A percentile compares a stretch with the other conserved stretches of the same genome.
phyloP scores from a whole-genome alignment of 1,140 invertebrate species.

The Drosophila nigromelanica region DNA sequence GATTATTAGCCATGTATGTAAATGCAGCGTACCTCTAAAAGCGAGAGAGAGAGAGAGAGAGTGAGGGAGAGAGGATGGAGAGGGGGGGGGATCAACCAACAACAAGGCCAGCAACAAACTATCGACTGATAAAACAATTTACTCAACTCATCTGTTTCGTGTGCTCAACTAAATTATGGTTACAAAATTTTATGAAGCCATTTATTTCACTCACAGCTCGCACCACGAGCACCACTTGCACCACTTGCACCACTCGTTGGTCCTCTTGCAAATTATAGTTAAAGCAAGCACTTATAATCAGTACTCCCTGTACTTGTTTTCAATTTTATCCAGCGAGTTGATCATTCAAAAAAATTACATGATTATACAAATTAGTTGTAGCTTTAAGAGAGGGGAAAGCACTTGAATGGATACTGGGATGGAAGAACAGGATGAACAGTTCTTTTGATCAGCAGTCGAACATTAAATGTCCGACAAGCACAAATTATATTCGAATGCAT shows the following conservation, averaged over 20 bases:
- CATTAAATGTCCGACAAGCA: too few relatives aligned
- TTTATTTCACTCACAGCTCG: constrained; percentile 71
- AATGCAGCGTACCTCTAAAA: constrained; percentile 22
- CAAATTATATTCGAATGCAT: neutral
- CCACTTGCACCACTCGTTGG: constrained; percentile 20
- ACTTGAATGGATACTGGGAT: constrained; percentile 21
- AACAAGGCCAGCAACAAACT: constrained; percentile 19
- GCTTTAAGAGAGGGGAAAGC: constrained; percentile 15
- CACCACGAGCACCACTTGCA: constrained; percentile 7
- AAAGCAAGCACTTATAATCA: constrained; percentile 52
- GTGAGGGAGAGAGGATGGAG: too few relatives aligned
- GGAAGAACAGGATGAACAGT: neutral
- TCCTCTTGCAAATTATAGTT: constrained; percentile 9
- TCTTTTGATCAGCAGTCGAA: too few relatives aligned
- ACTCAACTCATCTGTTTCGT: constrained; percentile 40
- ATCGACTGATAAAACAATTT: constrained; percentile 77
- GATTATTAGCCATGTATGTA: constrained; percentile 47
- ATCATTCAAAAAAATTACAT: constrained; percentile 52
- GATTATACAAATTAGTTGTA: constrained; percentile 60
- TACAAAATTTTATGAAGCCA: constrained; percentile 82
- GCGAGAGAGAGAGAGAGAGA: neutral
- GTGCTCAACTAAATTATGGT: constrained; percentile 64
- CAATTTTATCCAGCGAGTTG: constrained; percentile 54
- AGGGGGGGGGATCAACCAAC: neutral
- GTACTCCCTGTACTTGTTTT: constrained; percentile 66